phyloP scores from a whole-genome alignment of 2,113 vertebrate species.

The Lanius collurio region DNA sequence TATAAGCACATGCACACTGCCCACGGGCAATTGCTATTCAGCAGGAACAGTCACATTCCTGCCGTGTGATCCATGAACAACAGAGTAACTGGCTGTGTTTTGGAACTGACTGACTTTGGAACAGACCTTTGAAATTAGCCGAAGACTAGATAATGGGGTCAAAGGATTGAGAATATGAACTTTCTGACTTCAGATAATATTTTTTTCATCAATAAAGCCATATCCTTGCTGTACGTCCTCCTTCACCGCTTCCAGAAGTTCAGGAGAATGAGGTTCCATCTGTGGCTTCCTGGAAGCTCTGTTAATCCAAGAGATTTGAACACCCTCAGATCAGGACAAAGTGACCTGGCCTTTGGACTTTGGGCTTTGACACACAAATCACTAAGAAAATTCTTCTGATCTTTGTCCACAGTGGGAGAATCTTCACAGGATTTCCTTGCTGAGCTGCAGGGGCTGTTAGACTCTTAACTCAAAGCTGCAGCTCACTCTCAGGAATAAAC shows the following conservation, averaged over 20 bases:
- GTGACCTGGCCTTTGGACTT: not conserved
- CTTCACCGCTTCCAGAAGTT: not conserved
- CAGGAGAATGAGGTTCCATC: not conserved
- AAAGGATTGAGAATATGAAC: not conserved
- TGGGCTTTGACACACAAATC: not conserved
- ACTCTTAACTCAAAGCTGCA: not conserved
- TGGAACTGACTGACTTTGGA: not conserved
- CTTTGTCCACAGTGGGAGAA: not conserved
- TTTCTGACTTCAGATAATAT: not conserved
- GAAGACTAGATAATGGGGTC: not conserved
- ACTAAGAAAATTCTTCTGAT: not conserved
- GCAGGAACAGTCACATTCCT: not conserved
- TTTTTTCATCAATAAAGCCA: not conserved
- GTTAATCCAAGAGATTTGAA: not conserved
- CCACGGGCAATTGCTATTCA: not conserved
- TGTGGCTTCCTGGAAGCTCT: not conserved
- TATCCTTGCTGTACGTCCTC: not conserved
- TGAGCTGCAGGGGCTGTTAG: not conserved
- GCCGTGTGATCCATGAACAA: not conserved
- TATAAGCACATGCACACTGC: not conserved
- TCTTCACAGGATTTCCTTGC: not conserved
- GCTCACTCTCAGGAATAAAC: not conserved
- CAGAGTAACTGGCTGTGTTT: not conserved
- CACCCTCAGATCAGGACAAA: not conserved
- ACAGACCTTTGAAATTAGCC: not conserved